Base-by-base conservation (phyloP, 2,888 invertebrate species). In the Scaptomyza polygonia region DNA sequence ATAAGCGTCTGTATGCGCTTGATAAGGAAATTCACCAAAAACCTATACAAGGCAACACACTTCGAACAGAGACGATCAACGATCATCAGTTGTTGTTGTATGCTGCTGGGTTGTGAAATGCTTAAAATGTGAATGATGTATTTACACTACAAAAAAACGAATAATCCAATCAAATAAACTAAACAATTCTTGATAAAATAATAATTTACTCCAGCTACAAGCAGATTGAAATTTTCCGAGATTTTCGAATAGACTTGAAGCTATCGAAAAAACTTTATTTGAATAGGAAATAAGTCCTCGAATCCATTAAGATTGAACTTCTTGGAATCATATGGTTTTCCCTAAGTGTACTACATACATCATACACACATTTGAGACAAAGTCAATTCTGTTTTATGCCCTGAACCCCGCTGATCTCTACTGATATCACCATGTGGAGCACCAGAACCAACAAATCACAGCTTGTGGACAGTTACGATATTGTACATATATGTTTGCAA, bases 391-490 rank as follows among this genome's bases (percentile, higher is more conserved):
- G 64, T 68, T 57, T 73, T 71, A 70, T 65, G 58, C 57, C 64
- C 68, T 84, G 78, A 84, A 81, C 82, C 74, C 66, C 52, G 57
- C 39, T 86, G 84, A 82, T 80, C 82, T 71, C 27, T 57, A 65
- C 82, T 82, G 84, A 86, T 86, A 80, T 84, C 84, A 32, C 34
- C 36, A 51, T 42, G 42, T 57, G 53, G 18, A 39, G 42, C 53
- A 34, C 18, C 30, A 39, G 18, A 32, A 32, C 9, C 32, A 16
- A 16, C 39, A 39, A 49, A 36, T 49, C 49, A 49, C 14, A 25
- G 25, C 49, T 25, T 4, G 47, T 12, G 16, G 52, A 62, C 45
- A 66, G 55, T 56, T 61, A 65, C 59, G 69, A 77, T 66, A 77
- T 39, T 39, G 9, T 39, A 39, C 39, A 16, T 32, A 48, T 34